These are phyloP conservation scores for Leiothrix lutea DNA, from an alignment of 2,113 vertebrate genomes.

Conservation along the genomic window DNA sequence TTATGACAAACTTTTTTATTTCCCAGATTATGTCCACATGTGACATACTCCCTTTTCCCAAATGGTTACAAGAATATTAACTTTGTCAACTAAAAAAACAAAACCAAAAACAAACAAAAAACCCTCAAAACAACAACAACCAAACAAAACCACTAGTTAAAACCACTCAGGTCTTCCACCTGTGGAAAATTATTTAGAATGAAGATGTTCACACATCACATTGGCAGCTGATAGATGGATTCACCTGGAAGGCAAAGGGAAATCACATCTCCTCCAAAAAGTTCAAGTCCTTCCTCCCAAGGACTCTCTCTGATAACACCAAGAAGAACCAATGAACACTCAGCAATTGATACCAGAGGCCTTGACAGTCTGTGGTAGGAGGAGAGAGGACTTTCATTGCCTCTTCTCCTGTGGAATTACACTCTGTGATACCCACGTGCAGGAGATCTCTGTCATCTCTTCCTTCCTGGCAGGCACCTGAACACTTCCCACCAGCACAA, in stretches of 20 bases:
- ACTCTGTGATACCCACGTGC: not conserved
- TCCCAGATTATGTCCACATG: fast-evolving
- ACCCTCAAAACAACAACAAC: no score
- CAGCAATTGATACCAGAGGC: not conserved
- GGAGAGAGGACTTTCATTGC: not conserved
- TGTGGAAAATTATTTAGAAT: not conserved
- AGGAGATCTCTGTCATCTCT: not conserved
- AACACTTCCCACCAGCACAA: not conserved
- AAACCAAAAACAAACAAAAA: not conserved
- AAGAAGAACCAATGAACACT: not conserved
- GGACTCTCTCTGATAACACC: not conserved
- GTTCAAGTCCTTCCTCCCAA: not conserved
- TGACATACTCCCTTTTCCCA: not conserved
- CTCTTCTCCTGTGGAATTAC: not conserved
- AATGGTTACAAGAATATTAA: not conserved
- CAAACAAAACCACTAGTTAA: not conserved
- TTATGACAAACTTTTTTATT: not conserved
- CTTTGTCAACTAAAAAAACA: not conserved
- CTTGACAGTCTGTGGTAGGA: not conserved
- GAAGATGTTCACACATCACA: not conserved
- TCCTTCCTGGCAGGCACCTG: not conserved
- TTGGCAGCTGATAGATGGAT: not conserved
- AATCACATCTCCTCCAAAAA: not conserved
- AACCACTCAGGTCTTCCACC: not conserved
- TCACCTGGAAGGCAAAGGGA: not conserved